These are phyloP conservation scores for Adelosebastes latens DNA, from an alignment of 2,797 vertebrate species.

Conservation along the genomic window DNA sequence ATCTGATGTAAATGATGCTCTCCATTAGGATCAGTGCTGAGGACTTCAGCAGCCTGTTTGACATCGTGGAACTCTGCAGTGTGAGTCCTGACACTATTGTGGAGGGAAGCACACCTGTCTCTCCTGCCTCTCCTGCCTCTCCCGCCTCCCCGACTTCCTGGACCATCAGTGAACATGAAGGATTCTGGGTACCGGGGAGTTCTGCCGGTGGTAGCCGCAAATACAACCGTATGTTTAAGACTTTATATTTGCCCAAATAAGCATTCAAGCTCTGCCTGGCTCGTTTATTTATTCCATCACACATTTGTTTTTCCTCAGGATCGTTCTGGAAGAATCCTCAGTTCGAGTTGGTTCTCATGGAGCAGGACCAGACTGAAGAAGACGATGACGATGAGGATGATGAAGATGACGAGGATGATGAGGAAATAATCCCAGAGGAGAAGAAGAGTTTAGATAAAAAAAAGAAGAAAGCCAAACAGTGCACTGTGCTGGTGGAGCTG, in stretches of 20 bases:
- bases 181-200: conserved; percentile 79
- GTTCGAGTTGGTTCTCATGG: conserved; percentile 78
- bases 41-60: conserved; percentile 79
- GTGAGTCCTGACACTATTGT: conserved; percentile 74
- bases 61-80: conserved; percentile 84
- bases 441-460: conserved; percentile 57
- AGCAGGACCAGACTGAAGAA: conserved; percentile 67
- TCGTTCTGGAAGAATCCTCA: conserved; percentile 87
- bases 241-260: background rate
- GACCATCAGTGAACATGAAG: conserved; percentile 80
- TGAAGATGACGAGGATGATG: conserved; percentile 50
- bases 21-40: conserved; percentile 80
- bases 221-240: conserved; percentile 62
- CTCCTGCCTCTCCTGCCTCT: background rate
- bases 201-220: conserved; percentile 83
- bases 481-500: conserved; percentile 82
- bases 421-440: conserved; percentile 7
- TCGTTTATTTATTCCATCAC: background rate
- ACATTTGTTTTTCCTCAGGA: conserved; percentile 44
- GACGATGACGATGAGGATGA: conserved; percentile 57
- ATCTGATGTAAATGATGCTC: background rate
- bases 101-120: conserved; percentile 33
- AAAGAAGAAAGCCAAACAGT: conserved; percentile 69
- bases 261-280: background rate
- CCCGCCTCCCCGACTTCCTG: conserved; percentile 49